phyloP scores from a whole-genome alignment of 2,113 vertebrate species.

The Regulus satrapa region DNA sequence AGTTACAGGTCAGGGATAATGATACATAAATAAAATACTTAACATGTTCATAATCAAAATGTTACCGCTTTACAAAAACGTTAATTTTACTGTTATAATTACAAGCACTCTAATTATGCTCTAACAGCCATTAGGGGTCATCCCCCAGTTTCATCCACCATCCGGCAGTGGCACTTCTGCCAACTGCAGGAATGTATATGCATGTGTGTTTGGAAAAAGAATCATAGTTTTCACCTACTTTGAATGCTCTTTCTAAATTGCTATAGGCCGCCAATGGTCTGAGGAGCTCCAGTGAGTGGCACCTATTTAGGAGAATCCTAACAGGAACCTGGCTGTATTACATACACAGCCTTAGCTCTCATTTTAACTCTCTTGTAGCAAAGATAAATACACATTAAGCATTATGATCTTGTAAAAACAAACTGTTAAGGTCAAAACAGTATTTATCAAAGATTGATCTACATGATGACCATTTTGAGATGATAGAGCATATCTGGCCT shows the following conservation, averaged over 20 bases:
- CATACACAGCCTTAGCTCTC: not conserved
- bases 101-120: not conserved
- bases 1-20: slow-evolving; percentile 6
- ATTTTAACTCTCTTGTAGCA: not conserved
- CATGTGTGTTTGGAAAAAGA: not conserved
- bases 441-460: not conserved
- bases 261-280: not conserved
- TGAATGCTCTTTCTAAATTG: not conserved
- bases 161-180: not conserved
- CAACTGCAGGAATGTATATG: not conserved
- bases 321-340: not conserved
- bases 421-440: not conserved
- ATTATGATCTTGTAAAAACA: not conserved
- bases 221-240: not conserved
- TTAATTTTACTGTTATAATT: slow-evolving; percentile 30
- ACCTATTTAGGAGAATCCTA: not conserved
- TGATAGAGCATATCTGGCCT: not conserved
- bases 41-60: slow-evolving; percentile 7
- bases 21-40: slow-evolving; percentile 22
- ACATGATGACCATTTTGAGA: not conserved
- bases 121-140: not conserved
- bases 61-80: not conserved
- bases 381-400: not conserved
- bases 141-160: not conserved
- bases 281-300: not conserved